Conservation (phyloP, 2,113 vertebrate genomes). For the Anguilla japonica region DNA sequence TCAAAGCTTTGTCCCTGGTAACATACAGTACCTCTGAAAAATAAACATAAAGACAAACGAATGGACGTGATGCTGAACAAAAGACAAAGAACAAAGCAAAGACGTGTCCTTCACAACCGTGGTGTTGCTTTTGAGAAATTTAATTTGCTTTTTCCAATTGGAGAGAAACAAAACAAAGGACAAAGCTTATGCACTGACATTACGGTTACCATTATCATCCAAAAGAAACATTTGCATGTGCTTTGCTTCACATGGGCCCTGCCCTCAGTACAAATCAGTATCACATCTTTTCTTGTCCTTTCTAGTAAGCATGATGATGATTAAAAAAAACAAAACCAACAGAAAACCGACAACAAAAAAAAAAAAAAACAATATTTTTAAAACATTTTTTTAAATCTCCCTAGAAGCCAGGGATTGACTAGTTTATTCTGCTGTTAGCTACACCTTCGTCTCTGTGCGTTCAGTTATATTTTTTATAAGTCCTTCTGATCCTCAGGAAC, state of each 20-base stretch:
- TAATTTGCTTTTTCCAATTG: constrained; percentile 43
- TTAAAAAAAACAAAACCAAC: constrained; percentile 26
- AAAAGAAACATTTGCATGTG: constrained; percentile 29
- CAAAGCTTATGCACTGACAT: constrained; percentile 22
- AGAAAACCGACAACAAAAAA: constrained; percentile 11
- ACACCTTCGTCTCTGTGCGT: constrained; percentile 23
- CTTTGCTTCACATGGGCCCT: constrained; percentile 44
- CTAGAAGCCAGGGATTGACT: constrained; percentile 13
- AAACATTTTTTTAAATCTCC: neutral
- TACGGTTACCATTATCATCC: constrained; percentile 11
- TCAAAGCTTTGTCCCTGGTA: neutral
- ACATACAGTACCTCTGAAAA: neutral
- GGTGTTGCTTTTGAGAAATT: constrained; percentile 39
- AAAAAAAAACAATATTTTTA: constrained; percentile 8
- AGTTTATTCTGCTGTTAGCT: constrained; percentile 41
- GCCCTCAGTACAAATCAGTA: constrained; percentile 39
- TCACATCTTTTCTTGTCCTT: constrained; percentile 8
- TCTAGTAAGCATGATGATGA: constrained; percentile 20
- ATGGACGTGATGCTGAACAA: neutral
- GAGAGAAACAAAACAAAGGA: constrained; percentile 27
- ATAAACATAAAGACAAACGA: neutral
- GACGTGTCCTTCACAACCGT: constrained; percentile 28
- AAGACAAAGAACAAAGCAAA: constrained; percentile 27
- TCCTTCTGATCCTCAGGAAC: constrained; percentile 4
- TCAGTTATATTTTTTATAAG: constrained; percentile 16